Percentiles rank a stretch among this genome's conserved stretches.
Evolutionary conservation across 2,113 vertebrate species (phyloP).

Genomic region (Triplophysa rosa): DNA sequence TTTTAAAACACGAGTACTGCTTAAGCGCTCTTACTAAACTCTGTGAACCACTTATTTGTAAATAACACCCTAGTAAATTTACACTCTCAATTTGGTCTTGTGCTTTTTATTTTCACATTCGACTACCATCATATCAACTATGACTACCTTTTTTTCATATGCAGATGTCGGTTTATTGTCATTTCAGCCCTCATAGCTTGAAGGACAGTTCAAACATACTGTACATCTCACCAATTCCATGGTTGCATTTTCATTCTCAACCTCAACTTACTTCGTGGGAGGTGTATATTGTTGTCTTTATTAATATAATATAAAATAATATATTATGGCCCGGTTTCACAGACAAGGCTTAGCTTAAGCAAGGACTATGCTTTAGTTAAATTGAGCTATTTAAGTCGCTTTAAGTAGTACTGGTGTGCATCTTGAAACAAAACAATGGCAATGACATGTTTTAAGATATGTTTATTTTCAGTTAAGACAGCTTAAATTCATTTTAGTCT

Average conservation of each 20-base stretch:
- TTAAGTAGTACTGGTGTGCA: too few relatives aligned
- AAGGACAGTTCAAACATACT: neutral
- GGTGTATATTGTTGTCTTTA: neutral
- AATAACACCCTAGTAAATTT: conserved; percentile 47
- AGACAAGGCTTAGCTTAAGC: too few relatives aligned
- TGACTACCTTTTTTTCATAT: neutral
- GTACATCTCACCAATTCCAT: neutral
- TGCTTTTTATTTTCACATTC: conserved; percentile 9
- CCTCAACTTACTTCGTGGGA: too few relatives aligned
- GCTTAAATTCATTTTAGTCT: too few relatives aligned
- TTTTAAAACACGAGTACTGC: conserved; percentile 35
- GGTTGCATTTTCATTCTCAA: too few relatives aligned
- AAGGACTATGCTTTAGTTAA: too few relatives aligned
- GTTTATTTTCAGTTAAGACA: too few relatives aligned
- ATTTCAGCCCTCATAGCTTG: neutral
- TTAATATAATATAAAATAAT: neutral
- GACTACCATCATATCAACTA: neutral
- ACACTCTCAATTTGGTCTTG: conserved; percentile 19
- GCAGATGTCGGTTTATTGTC: neutral
- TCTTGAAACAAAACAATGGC: too few relatives aligned
- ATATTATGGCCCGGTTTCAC: too few relatives aligned
- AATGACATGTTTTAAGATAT: too few relatives aligned
- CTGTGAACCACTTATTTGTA: conserved; percentile 54
- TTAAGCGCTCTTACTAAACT: conserved; percentile 50
- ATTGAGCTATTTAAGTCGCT: too few relatives aligned